These are phyloP conservation scores for Uropsilus gracilis DNA, from an alignment of 2,113 vertebrate genomes.

Conservation along the genomic window DNA sequence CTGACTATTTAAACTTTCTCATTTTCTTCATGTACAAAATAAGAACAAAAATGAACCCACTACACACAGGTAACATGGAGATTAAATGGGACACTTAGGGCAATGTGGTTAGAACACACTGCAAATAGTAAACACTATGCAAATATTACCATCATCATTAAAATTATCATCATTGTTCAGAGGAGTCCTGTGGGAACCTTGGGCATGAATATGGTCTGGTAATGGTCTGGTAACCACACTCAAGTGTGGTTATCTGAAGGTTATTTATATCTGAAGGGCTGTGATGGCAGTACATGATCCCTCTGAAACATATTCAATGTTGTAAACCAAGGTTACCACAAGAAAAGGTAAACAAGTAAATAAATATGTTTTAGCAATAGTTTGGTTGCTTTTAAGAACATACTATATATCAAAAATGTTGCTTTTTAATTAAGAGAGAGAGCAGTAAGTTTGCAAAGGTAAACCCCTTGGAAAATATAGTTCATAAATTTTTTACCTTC, in stretches of 20 bases:
- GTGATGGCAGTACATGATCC: too few relatives aligned
- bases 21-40: neutral
- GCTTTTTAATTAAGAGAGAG: neutral
- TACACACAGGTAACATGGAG: neutral
- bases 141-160: neutral
- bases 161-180: neutral
- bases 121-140: neutral
- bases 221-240: too few relatives aligned
- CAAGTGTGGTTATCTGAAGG: too few relatives aligned
- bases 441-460: neutral
- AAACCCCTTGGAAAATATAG: neutral
- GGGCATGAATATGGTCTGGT: too few relatives aligned
- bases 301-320: too few relatives aligned
- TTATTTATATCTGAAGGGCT: too few relatives aligned
- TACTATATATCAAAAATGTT: neutral
- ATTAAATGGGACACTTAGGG: neutral
- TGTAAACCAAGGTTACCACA: too few relatives aligned
- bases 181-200: too few relatives aligned
- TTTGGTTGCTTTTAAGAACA: neutral
- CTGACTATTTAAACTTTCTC: neutral
- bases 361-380: neutral
- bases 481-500: neutral
- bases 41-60: neutral
- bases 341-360: too few relatives aligned
- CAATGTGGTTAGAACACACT: neutral